Evolutionary conservation across 2,797 vertebrate genomes (phyloP).

Genomic region (Alectoris magna): DNA sequence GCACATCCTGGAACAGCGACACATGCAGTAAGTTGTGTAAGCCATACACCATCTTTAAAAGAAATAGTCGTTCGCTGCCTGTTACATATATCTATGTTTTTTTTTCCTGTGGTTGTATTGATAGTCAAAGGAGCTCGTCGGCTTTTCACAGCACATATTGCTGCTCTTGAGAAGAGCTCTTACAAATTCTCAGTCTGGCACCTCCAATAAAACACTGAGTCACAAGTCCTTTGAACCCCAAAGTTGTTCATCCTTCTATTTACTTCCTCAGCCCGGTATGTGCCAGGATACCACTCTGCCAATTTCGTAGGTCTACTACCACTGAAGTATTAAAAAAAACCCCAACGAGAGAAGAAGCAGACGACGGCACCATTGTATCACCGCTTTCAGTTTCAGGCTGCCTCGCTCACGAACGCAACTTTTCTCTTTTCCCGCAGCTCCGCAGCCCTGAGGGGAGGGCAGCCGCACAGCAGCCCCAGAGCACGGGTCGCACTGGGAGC

Average conservation of each 20-base stretch:
- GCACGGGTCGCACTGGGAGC: not conserved
- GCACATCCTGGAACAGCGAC: rapidly evolving
- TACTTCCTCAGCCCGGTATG: conserved; percentile 12
- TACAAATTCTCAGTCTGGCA: conserved; percentile 10
- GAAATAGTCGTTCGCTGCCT: not conserved
- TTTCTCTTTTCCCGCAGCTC: not conserved
- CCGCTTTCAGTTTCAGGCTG: conserved; percentile 49
- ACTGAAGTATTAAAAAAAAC: conserved; percentile 11
- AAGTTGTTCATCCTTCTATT: conserved; percentile 11
- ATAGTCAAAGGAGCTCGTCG: not conserved
- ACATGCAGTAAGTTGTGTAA: not conserved
- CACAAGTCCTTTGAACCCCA: conserved; percentile 8
- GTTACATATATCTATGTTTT: conserved; percentile 1
- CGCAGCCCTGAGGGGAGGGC: not conserved
- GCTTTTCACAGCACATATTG: conserved; percentile 45
- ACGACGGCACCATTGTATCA: not conserved
- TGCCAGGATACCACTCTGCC: not conserved
- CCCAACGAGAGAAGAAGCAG: not conserved
- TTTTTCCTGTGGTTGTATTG: not conserved
- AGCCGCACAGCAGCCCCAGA: not conserved
- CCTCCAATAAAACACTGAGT: conserved; percentile 25
- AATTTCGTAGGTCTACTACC: not conserved
- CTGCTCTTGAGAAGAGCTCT: not conserved
- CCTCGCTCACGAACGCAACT: conserved; percentile 46
- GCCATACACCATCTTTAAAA: not conserved